These are phyloP conservation scores for Ophiothrix spiculata DNA, from an alignment of 35 echinoderm and acorn worm species.

Conservation along the genomic window DNA sequence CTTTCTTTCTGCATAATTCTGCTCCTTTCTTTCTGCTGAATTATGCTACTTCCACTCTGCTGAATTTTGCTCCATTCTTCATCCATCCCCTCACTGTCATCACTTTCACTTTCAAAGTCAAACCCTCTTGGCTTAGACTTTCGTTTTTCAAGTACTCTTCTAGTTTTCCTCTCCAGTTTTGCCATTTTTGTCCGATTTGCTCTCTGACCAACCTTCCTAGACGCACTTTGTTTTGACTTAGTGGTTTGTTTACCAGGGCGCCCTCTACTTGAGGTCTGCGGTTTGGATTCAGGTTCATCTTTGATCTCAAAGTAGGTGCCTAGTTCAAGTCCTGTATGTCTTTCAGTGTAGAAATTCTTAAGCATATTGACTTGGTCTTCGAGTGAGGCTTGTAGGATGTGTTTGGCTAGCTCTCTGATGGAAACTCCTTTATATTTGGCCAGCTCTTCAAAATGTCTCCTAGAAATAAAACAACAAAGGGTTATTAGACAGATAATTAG, in stretches of 20 bases:
- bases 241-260: neutral
- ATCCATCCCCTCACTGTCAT: neutral
- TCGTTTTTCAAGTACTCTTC: neutral
- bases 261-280: neutral
- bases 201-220: neutral
- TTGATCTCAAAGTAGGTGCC: neutral
- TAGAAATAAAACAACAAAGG: slow-evolving; percentile 21
- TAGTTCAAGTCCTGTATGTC: slow-evolving; percentile 32
- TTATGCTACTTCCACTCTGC: neutral
- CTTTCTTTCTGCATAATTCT: neutral
- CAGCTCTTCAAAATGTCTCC: slow-evolving; percentile 60
- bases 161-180: neutral
- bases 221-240: neutral
- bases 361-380: slow-evolving; percentile 29
- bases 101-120: neutral
- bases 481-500: too few relatives aligned
- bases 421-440: slow-evolving; percentile 17
- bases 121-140: neutral
- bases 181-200: neutral
- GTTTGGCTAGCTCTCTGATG: slow-evolving; percentile 21
- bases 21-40: neutral
- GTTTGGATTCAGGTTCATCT: neutral
- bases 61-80: too few relatives aligned
- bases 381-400: slow-evolving; percentile 22
- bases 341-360: slow-evolving; percentile 32